These are phyloP conservation scores for Mionectes olivaceus DNA, from an alignment of 2,797 vertebrate genomes.

Conservation along the genomic window DNA sequence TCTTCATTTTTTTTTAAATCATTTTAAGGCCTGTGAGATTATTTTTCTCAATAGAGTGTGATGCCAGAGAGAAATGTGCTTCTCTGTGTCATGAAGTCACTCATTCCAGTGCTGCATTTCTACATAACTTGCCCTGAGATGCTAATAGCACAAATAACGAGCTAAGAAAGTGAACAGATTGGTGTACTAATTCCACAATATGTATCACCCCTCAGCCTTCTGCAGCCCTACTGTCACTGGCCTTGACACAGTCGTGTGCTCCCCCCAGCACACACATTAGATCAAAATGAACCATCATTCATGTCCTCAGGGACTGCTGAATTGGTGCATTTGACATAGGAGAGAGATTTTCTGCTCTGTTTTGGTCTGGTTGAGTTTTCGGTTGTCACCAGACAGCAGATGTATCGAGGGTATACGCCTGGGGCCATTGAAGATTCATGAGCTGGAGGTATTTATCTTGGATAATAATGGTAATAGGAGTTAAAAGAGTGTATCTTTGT, in stretches of 20 bases:
- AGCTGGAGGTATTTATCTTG: background rate
- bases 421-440: background rate
- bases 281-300: background rate
- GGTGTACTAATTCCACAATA: background rate
- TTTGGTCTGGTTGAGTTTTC: background rate
- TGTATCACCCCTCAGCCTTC: background rate
- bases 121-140: background rate
- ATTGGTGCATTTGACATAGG: background rate
- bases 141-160: background rate
- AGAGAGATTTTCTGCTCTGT: background rate
- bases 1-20: accelerated
- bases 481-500: background rate
- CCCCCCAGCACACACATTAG: background rate
- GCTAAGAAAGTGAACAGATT: background rate
- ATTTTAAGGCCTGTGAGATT: background rate
- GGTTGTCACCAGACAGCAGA: background rate
- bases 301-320: background rate
- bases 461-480: background rate
- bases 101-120: background rate
- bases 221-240: background rate
- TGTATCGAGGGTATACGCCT: background rate
- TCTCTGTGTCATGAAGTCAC: background rate
- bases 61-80: background rate
- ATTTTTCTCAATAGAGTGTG: background rate
- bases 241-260: background rate